A percentile compares a stretch with the other conserved stretches of the same genome.
phyloP scores from a whole-genome alignment of 2,888 invertebrate species.

The Polymixis lichenea region DNA sequence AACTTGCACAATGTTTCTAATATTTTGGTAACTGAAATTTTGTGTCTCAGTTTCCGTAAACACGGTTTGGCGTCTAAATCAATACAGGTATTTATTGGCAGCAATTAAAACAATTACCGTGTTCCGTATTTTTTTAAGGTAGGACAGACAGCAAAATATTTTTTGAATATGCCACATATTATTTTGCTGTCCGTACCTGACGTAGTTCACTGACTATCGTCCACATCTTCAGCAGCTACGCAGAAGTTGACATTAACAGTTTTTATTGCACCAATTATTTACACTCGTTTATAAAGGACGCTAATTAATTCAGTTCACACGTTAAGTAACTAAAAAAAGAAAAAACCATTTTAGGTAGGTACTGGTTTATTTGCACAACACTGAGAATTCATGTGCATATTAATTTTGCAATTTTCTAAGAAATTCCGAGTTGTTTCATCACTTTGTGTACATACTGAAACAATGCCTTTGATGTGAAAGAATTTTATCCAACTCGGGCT shows the following conservation, averaged over 20 bases:
- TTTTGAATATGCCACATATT: background rate
- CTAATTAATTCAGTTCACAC: slow-evolving; percentile 76
- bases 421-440: slow-evolving; percentile 35
- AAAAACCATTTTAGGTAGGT: slow-evolving; percentile 36
- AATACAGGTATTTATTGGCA: background rate
- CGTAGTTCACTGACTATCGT: slow-evolving; percentile 18
- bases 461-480: slow-evolving; percentile 43
- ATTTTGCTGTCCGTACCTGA: background rate
- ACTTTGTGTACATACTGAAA: slow-evolving; percentile 45
- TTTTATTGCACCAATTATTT: slow-evolving; percentile 72
- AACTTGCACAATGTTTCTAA: background rate
- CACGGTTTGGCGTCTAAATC: background rate
- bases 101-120: background rate
- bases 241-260: slow-evolving; percentile 65
- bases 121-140: background rate
- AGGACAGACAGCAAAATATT: background rate
- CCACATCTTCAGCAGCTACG: slow-evolving; percentile 35
- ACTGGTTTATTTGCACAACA: slow-evolving; percentile 46
- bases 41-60: slow-evolving; percentile 3
- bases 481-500: slow-evolving; percentile 31
- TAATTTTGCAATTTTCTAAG: slow-evolving; percentile 46
- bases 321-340: slow-evolving; percentile 62
- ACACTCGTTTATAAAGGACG: slow-evolving; percentile 66
- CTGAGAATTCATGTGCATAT: slow-evolving; percentile 21
- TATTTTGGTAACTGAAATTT: slow-evolving; percentile 8